Conservation (phyloP, 2,113 vertebrate species). For the Callocephalon fimbriatum region DNA sequence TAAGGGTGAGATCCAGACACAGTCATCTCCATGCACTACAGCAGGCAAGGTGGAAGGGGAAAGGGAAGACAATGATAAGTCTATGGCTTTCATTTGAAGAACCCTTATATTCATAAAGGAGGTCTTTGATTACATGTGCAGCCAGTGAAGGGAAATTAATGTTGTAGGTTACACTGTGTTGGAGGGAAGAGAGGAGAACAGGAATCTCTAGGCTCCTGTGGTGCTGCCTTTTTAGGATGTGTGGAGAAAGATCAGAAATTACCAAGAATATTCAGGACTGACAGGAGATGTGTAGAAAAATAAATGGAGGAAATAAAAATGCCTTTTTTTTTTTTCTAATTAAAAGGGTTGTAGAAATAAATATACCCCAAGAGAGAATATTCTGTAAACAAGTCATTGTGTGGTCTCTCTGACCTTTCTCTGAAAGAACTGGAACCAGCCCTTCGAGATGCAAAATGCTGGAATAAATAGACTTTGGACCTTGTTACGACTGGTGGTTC, state of each 20-base stretch:
- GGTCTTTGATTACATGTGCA: background rate
- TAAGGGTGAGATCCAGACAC: background rate
- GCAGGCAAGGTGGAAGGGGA: background rate
- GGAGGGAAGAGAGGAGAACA: background rate
- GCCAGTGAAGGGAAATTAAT: background rate
- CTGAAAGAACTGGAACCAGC: background rate
- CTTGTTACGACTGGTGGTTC: background rate
- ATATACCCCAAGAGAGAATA: background rate
- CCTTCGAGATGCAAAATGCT: background rate
- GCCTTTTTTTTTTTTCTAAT: background rate
- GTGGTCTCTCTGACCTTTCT: background rate
- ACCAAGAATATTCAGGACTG: background rate
- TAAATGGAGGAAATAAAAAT: background rate
- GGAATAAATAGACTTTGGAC: background rate
- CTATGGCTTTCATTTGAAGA: background rate
- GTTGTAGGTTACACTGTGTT: background rate
- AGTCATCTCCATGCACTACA: background rate
- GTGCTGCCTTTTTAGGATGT: background rate
- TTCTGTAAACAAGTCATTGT: background rate
- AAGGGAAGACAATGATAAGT: background rate
- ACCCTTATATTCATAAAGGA: background rate
- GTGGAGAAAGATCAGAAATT: background rate
- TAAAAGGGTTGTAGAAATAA: background rate
- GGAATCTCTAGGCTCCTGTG: background rate
- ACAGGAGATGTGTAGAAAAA: background rate